Conservation (phyloP, 2,113 vertebrate species). For the Gopherus flavomarginatus region DNA sequence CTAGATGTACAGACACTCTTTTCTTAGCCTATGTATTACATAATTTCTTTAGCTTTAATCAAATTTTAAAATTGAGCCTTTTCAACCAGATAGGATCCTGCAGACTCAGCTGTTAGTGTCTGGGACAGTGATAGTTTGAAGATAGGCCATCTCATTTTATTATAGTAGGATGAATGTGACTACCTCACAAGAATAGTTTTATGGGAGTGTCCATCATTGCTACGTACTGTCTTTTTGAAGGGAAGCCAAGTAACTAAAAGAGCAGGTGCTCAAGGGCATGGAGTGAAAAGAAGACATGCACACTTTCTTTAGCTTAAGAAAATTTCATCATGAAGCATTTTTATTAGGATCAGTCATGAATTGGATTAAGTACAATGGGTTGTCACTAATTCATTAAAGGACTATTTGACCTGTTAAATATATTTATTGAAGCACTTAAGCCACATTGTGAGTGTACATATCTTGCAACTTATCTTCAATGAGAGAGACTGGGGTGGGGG, state of each 20-base stretch:
- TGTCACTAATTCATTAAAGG: not conserved
- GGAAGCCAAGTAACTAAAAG: not conserved
- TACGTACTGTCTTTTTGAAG: not conserved
- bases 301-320: not conserved
- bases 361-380: not conserved
- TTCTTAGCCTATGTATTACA: too few species aligned
- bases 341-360: not conserved
- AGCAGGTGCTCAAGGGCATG: not conserved
- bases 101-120: conserved; percentile 18
- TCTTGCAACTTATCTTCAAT: not conserved
- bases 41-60: too few species aligned
- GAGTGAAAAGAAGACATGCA: not conserved
- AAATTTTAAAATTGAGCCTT: not conserved
- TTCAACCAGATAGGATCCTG: not conserved
- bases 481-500: not conserved
- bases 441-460: not conserved
- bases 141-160: not conserved
- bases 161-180: not conserved
- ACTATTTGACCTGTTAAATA: not conserved
- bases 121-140: not conserved
- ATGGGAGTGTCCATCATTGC: not conserved
- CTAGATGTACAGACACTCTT: too few species aligned
- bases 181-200: not conserved
- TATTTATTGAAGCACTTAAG: not conserved
- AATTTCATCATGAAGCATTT: not conserved